Conservation (phyloP, 2,888 invertebrate genomes). For the Baccha elongata region DNA sequence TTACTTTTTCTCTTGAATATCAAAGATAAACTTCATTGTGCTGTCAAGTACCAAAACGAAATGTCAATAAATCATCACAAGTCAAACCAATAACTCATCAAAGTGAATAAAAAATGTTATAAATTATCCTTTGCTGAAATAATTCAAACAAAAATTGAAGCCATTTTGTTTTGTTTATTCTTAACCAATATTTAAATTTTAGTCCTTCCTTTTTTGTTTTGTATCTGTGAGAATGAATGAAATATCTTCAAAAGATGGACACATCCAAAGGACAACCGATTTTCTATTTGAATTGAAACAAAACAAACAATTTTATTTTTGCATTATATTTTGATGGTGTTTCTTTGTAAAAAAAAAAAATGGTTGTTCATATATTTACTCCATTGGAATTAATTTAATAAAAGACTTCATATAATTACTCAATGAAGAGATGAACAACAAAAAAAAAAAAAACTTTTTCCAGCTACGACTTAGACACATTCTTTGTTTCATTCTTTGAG, state of each 20-base stretch:
- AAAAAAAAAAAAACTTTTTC: background rate
- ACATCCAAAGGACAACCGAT: no score
- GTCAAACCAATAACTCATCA: constrained; percentile 21
- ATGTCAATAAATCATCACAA: constrained; percentile 14
- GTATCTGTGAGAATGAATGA: no score
- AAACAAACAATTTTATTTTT: no score
- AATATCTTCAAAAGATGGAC: no score
- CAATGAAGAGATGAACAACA: background rate
- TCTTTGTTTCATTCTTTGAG: background rate
- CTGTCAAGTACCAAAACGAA: constrained; percentile 1
- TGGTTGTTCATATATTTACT: no score
- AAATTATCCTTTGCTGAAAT: background rate
- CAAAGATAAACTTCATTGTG: constrained; percentile 6
- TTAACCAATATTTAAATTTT: constrained; percentile 2
- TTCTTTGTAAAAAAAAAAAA: no score
- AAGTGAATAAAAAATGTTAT: constrained; percentile 2
- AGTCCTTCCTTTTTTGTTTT: background rate
- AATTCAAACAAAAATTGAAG: background rate
- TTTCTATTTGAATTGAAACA: no score
- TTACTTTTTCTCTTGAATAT: constrained; percentile 8
- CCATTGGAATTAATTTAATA: background rate
- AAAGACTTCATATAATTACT: background rate
- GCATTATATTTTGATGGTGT: no score
- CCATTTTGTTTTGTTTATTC: background rate
- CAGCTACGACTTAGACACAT: background rate